phyloP scores from a whole-genome alignment of 2,888 invertebrate species.

The Artemia sp. region DNA sequence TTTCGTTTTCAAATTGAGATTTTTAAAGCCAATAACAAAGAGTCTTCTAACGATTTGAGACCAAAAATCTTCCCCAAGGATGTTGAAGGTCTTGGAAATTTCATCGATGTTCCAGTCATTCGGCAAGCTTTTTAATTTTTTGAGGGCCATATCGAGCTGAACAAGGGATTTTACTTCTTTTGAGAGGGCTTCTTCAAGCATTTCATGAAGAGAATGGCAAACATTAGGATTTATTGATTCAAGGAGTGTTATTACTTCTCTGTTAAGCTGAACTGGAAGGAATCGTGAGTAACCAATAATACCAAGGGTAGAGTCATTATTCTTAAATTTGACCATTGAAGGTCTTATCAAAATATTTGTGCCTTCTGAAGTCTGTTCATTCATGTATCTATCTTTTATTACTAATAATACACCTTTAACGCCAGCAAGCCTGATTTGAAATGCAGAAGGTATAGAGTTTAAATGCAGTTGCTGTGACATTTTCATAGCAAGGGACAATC shows the following conservation, averaged over 20 bases:
- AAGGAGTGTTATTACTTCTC: slow-evolving; percentile 15
- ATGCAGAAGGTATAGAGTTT: not conserved
- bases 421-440: slow-evolving; percentile 18
- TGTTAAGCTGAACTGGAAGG: slow-evolving; percentile 10
- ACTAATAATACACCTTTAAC: not conserved
- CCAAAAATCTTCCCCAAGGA: slow-evolving; percentile 17
- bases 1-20: not conserved
- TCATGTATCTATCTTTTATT: not conserved
- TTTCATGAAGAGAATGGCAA: not conserved
- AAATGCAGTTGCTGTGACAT: not conserved
- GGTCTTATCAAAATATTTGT: not conserved
- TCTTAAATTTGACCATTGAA: slow-evolving; percentile 17
- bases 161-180: not conserved
- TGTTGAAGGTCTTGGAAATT: slow-evolving; percentile 3
- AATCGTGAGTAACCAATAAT: slow-evolving; percentile 5
- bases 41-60: not conserved
- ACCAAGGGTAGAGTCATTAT: slow-evolving; percentile 6
- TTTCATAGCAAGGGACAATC: not conserved
- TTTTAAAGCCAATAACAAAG: not conserved
- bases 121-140: not conserved
- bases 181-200: not conserved
- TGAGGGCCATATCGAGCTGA: not conserved
- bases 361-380: not conserved
- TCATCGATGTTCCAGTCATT: not conserved
- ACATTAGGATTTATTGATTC: slow-evolving; percentile 10